Conservation (phyloP, 2,113 vertebrate genomes). For the Caloenas nicobarica region DNA sequence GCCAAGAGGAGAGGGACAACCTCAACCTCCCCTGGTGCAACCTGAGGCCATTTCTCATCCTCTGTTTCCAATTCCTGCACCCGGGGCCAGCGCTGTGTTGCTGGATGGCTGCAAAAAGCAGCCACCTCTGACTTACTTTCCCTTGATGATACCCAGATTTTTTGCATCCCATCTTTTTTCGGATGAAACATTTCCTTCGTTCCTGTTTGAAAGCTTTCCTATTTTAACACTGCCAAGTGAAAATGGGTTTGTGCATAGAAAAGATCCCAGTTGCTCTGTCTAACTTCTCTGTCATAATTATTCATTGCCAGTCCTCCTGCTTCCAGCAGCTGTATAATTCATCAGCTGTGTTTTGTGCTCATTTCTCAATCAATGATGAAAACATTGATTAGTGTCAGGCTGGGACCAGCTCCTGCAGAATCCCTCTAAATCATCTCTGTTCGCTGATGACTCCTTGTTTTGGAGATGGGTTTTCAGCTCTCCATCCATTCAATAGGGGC, state of each 20-base stretch:
- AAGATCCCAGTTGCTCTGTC: neutral
- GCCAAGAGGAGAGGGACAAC: rapidly evolving
- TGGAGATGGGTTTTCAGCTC: conserved; percentile 41
- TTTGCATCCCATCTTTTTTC: neutral
- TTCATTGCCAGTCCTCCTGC: conserved; percentile 33
- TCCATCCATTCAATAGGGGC: conserved; percentile 18
- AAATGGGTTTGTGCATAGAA: neutral
- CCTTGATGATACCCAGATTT: neutral
- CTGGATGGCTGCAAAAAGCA: neutral
- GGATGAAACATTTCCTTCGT: neutral
- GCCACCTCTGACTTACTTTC: neutral
- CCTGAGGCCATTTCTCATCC: neutral
- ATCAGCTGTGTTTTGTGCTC: conserved; percentile 69
- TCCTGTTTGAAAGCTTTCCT: conserved; percentile 6
- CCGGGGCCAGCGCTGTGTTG: rapidly evolving
- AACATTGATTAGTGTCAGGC: conserved; percentile 66
- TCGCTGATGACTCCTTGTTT: conserved; percentile 27
- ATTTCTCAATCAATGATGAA: conserved; percentile 58
- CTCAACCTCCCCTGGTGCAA: no score
- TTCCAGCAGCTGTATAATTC: conserved; percentile 51
- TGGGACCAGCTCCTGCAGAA: neutral
- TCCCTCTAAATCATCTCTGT: conserved; percentile 17
- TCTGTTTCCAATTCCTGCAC: neutral
- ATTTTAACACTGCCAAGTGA: conserved; percentile 16
- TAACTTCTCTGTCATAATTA: conserved; percentile 1